Evolutionary conservation across 2,888 invertebrate genomes (phyloP).

Genomic region (Idaea straminata): DNA sequence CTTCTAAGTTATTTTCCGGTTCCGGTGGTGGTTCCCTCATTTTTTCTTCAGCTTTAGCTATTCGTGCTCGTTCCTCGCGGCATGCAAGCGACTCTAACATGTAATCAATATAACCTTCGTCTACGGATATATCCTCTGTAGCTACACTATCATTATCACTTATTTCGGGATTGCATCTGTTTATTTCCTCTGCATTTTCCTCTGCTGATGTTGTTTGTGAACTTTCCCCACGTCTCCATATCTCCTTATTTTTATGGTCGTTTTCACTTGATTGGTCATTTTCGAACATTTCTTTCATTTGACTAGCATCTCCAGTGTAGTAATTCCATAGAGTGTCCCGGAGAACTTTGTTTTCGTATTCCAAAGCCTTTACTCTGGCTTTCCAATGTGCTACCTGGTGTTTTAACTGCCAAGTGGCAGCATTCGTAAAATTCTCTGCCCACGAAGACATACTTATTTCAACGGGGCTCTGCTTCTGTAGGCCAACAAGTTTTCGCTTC

Average conservation of each 20-base stretch:
- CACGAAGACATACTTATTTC: slow-evolving; percentile 59
- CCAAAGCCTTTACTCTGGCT: slow-evolving; percentile 76
- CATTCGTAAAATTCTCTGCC: slow-evolving; percentile 61
- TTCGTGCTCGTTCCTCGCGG: slow-evolving; percentile 44
- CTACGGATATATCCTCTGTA: slow-evolving; percentile 73
- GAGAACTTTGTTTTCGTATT: slow-evolving; percentile 79
- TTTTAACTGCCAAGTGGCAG: slow-evolving; percentile 74
- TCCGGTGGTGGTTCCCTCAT: slow-evolving; percentile 39
- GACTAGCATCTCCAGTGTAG: slow-evolving; percentile 20
- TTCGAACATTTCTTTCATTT: slow-evolving; percentile 13
- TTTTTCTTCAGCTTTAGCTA: slow-evolving; percentile 38
- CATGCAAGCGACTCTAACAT: slow-evolving; percentile 72
- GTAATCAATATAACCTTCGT: slow-evolving; percentile 83
- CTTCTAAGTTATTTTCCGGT: slow-evolving; percentile 48
- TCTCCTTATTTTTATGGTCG: slow-evolving; percentile 28
- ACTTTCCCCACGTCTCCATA: not conserved
- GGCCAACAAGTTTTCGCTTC: slow-evolving; percentile 17
- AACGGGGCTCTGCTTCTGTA: slow-evolving; percentile 30
- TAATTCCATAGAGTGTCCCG: slow-evolving; percentile 70
- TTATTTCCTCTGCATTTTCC: not conserved
- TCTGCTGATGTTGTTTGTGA: not conserved
- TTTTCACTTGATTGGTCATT: not conserved
- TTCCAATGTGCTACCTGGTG: slow-evolving; percentile 83
- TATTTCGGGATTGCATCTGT: not conserved
- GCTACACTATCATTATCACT: slow-evolving; percentile 27